Percentiles rank a stretch among this genome's conserved stretches.
Evolutionary conservation across 2,113 vertebrate genomes (phyloP).

Genomic region (Taxidea taxus): DNA sequence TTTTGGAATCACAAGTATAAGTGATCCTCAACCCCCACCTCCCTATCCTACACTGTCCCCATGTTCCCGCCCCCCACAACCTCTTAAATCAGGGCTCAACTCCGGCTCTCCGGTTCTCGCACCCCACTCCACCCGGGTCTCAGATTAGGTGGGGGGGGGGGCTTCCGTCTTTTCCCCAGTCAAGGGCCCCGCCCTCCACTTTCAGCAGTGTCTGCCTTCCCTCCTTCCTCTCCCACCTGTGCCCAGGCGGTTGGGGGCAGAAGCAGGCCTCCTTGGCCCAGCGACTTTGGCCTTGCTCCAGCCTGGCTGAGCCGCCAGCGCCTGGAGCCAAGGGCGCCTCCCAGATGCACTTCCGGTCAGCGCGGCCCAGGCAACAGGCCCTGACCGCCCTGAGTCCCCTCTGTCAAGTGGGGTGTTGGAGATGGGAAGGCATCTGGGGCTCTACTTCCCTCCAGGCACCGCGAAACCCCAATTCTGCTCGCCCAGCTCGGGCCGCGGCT

Average conservation of each 20-base stretch:
- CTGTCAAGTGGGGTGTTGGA: neutral
- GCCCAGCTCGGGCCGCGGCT: neutral
- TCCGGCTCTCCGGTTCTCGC: neutral
- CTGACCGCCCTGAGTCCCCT: fast-evolving
- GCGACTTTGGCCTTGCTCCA: neutral
- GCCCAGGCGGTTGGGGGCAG: neutral
- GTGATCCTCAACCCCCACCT: too few species aligned
- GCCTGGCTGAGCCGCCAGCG: fast-evolving
- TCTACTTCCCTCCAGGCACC: neutral
- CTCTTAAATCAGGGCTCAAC: neutral
- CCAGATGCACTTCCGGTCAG: slow-evolving; percentile 25
- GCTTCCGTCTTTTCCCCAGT: neutral
- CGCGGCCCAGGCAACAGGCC: neutral
- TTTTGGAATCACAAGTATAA: neutral
- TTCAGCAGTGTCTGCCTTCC: neutral
- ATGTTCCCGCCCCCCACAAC: neutral
- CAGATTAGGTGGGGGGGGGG: neutral
- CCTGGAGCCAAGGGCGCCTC: neutral
- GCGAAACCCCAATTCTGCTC: neutral
- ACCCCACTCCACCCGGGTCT: neutral
- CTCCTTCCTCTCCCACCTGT: neutral
- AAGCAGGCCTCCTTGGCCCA: neutral
- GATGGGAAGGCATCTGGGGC: fast-evolving
- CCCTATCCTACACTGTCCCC: fast-evolving
- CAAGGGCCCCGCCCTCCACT: neutral